Conservation (phyloP, 2,113 vertebrate genomes). For the Notarius lentiginosus region DNA sequence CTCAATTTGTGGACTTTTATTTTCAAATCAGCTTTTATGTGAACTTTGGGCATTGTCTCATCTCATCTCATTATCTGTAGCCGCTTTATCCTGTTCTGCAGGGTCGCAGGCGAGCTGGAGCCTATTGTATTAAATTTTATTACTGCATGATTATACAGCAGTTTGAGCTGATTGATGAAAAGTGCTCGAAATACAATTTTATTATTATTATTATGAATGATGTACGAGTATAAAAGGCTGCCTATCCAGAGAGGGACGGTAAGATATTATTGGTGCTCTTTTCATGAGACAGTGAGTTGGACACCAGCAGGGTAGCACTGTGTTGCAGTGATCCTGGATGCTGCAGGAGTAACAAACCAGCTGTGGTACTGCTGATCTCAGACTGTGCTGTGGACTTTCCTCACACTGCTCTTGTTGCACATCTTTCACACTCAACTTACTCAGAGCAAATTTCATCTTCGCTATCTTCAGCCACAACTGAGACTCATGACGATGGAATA, state of each 20-base stretch:
- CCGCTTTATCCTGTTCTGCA: too few relatives aligned
- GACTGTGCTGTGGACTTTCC: background rate
- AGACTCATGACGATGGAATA: background rate
- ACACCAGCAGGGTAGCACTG: background rate
- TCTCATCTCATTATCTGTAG: too few relatives aligned
- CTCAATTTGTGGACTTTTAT: background rate
- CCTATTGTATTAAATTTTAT: background rate
- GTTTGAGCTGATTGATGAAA: too few relatives aligned
- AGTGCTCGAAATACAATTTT: too few relatives aligned
- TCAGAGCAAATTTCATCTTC: background rate
- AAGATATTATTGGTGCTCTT: background rate
- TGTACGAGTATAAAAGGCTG: background rate
- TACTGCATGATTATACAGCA: too few relatives aligned
- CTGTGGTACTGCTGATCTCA: background rate
- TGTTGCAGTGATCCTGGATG: background rate
- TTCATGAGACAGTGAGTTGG: background rate
- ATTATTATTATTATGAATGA: too few relatives aligned
- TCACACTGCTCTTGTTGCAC: constrained; percentile 2
- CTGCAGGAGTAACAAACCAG: background rate
- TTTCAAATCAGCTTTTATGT: background rate
- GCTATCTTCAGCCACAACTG: background rate
- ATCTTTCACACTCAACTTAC: background rate
- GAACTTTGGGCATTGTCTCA: background rate
- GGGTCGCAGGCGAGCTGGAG: too few relatives aligned
- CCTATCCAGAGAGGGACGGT: background rate